Evolutionary conservation across 2,113 vertebrate genomes (phyloP), one percentile per base, ranked within the genome.

Genomic region (Megaptera novaeangliae): DNA sequence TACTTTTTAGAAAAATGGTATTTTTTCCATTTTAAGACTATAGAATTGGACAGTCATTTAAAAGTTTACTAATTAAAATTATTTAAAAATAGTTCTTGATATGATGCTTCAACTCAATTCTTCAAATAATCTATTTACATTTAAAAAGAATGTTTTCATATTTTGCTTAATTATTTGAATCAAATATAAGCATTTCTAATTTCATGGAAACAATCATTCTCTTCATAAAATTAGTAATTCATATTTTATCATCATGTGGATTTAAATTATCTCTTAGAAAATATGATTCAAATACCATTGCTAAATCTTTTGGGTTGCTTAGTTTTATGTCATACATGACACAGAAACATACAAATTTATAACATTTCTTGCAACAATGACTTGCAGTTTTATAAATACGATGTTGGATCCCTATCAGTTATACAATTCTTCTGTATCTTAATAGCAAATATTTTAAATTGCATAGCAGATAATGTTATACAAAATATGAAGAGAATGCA

Each of bases 161-260:
- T 66, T 92, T 88, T 87, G 55, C 29, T 57, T 92, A 71, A 87
- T 89, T 95, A 61, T 87, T 69, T 92, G 78, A 83, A 57, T 93
- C 41, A 55, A 55, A 78, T 72, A 46, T 36, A 96, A 91, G 27
- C 10, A 39, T 95, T 96, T 93, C 39, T 96, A 84, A 49, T 94
- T 93, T 91, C 31, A 83, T 93, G 25, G 46, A 83, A 77, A 94
- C 1, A 91, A 46, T 83, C 11, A 64, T 68, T 89, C 77, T 69
- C n/a, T 91, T 88, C 68, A 69, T 95, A 78, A 95, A 66, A 63
- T 89, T 64, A 90, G 4, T 81, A 85, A 74, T 61, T 91, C 3
- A 80, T 61, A n/a, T 78, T 93, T 94, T 95, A 57, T 88, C 49
- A 94, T 57, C 63, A 55, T 88, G 21, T 96, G 25, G 18, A n/a